A percentile compares a stretch with the other conserved stretches of the same genome.
These are phyloP conservation scores for Telmatochromis bifrenatus DNA, from an alignment of 2,113 vertebrate species.

Conservation along the genomic window DNA sequence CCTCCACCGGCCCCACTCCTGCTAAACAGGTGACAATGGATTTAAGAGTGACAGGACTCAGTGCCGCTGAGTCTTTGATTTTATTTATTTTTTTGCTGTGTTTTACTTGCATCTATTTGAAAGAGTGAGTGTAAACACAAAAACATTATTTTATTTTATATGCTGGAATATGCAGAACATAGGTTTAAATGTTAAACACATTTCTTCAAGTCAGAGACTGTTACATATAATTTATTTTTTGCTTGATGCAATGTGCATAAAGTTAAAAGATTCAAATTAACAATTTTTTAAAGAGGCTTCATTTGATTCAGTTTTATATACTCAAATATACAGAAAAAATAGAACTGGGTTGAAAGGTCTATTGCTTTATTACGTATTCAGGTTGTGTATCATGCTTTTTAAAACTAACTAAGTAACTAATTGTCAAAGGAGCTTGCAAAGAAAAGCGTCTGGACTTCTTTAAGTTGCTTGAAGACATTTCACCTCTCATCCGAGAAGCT, in stretches of 20 bases:
- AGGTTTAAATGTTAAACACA: background rate
- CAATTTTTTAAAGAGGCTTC: too few species aligned
- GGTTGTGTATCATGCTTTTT: background rate
- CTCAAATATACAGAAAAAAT: background rate
- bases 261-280: background rate
- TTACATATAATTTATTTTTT: background rate
- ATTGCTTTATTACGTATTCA: background rate
- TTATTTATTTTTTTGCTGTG: background rate
- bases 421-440: too few species aligned
- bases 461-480: too few species aligned
- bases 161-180: background rate
- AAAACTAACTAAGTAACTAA: background rate
- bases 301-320: background rate
- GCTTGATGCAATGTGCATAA: background rate
- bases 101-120: background rate
- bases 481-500: too few species aligned
- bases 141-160: background rate
- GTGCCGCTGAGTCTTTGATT: background rate
- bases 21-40: background rate
- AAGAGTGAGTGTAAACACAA: background rate
- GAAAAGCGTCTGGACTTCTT: too few species aligned
- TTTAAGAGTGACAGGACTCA: background rate
- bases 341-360: background rate
- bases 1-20: background rate
- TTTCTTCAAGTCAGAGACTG: background rate